Evolutionary conservation across 2,113 vertebrate species (phyloP), one percentile per base, ranked within the genome.

Genomic region (Vimba vimba): DNA sequence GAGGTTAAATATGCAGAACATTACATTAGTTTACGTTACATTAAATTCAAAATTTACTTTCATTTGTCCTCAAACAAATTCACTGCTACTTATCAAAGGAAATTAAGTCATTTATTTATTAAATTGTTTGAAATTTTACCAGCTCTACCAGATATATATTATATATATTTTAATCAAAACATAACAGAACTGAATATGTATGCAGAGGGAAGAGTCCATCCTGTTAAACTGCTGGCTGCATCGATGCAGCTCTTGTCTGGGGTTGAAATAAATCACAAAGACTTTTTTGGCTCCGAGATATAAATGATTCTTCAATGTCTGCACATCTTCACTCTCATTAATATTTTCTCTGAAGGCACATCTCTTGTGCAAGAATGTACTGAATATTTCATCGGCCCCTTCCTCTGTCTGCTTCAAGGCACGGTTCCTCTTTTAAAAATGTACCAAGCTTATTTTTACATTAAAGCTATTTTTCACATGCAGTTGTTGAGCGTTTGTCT

Each of bases 391-490:
- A 91, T 86, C 68, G 57, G 75, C 79, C 82, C 83, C 91, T 89
- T 91, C 78, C 74, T 79, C 84, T 33, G 33, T 68, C 27, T 82
- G 69, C 86, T 88, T 69, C n/a, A 57, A 89, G 86, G 86, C 85
- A 73, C 47, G 23, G 21, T 85, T 88, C 27, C 79, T 84, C 52
- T 83, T 79, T 84, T 75, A 85, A 85, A 76, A 91, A 90, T 88
- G 39, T 83, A 89, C 81, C 60, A 50, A 74, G 33, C 33, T 73
- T 91, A 83, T 91, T 91, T 89, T 88, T 92, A 82, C 89, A 88
- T 91, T 94, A 94, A 95, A 94, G 45, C 39, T 71, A 90, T 92
- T 93, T 92, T 92, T 91, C 83, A 91, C 88, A 84, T 80, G 88
- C 85, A 90, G 25, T 45, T 86, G 73, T 83, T 87, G 50, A 36